These are phyloP conservation scores for Eilema griseolum DNA, from an alignment of 2,888 invertebrate genomes.

Conservation along the genomic window DNA sequence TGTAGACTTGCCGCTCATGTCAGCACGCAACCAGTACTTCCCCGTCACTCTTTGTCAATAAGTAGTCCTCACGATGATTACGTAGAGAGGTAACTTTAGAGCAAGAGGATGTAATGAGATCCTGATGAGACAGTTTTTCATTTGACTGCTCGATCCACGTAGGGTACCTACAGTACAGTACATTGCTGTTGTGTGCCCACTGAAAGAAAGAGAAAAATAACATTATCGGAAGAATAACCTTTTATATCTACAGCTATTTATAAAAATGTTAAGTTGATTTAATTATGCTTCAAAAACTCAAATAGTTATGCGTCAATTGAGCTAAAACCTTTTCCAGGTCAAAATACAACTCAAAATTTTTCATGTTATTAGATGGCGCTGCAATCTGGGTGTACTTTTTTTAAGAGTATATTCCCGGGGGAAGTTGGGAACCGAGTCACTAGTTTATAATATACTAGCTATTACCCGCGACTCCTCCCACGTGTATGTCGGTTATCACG, in stretches of 20 bases:
- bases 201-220: neutral
- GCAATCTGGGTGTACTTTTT: too few species aligned
- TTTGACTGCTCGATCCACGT: neutral
- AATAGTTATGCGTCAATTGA: too few species aligned
- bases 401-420: too few species aligned
- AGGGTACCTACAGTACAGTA: neutral
- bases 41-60: neutral
- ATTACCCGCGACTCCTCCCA: too few species aligned
- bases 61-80: neutral
- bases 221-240: neutral
- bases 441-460: neutral
- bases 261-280: too few species aligned
- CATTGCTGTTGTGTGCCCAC: neutral
- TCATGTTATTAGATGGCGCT: too few species aligned
- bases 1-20: neutral
- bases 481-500: too few species aligned
- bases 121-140: neutral
- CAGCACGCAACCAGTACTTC: neutral
- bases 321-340: too few species aligned
- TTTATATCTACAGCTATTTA: too few species aligned
- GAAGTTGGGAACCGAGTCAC: too few species aligned
- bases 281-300: too few species aligned
- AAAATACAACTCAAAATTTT: too few species aligned
- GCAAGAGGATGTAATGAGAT: neutral
- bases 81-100: neutral